Conservation (phyloP, 1,140 invertebrate species). For the Meteorus sp. region DNA sequence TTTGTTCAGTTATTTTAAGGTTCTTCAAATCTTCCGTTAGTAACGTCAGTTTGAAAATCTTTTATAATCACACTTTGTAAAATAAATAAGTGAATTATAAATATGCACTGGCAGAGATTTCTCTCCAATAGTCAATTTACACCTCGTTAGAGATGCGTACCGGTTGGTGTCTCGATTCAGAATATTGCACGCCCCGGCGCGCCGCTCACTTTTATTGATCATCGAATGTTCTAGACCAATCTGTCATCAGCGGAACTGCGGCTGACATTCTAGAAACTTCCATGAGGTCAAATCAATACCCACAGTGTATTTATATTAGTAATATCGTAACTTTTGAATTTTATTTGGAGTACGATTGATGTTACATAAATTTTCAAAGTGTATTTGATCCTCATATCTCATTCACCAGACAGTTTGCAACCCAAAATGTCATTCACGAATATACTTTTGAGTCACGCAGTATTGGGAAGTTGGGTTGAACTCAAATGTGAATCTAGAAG, state of each 20-base stretch:
- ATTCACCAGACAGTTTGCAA: too few relatives aligned
- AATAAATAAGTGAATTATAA: background rate
- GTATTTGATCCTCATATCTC: too few relatives aligned
- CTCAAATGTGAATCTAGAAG: too few relatives aligned
- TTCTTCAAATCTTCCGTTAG: background rate
- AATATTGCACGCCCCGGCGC: constrained; percentile 30
- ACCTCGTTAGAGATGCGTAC: background rate
- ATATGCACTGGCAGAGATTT: background rate
- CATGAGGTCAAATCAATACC: constrained; percentile 24
- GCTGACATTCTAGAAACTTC: constrained; percentile 39
- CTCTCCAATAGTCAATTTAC: background rate
- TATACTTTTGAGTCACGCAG: too few relatives aligned
- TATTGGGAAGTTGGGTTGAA: too few relatives aligned
- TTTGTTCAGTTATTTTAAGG: background rate
- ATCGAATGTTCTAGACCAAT: constrained; percentile 44
- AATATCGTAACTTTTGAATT: too few relatives aligned
- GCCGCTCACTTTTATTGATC: constrained; percentile 38
- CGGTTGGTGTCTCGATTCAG: constrained; percentile 18
- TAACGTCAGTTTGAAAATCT: background rate
- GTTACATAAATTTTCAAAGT: too few relatives aligned
- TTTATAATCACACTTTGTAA: background rate
- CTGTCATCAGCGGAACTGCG: constrained; percentile 36
- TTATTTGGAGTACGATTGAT: too few relatives aligned
- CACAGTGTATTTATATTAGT: too few relatives aligned
- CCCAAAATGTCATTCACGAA: too few relatives aligned